Percentiles rank a stretch among this genome's conserved stretches.
phyloP scores from a whole-genome alignment of 92 coral and sea anemone species.

The Umimayanthus kanabou region DNA sequence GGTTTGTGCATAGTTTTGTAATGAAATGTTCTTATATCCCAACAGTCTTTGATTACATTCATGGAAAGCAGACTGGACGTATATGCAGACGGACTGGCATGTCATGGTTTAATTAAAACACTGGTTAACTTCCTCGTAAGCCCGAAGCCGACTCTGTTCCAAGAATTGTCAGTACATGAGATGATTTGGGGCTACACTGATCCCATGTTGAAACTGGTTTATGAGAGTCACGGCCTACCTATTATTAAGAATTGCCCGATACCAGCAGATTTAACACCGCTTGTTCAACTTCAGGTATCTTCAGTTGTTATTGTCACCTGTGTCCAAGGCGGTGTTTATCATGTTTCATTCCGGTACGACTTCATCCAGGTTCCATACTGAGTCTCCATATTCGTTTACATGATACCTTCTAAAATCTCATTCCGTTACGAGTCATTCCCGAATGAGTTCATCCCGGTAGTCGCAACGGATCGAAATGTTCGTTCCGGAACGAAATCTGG shows the following conservation, averaged over 20 bases:
- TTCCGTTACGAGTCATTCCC: too few relatives aligned
- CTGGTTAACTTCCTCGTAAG: not conserved
- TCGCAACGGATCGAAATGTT: too few relatives aligned
- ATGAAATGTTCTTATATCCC: not conserved
- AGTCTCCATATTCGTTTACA: too few relatives aligned
- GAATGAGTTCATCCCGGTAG: too few relatives aligned
- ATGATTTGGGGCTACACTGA: constrained; percentile 90
- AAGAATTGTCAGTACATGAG: constrained; percentile 63
- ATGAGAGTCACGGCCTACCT: not conserved
- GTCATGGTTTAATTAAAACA: not conserved
- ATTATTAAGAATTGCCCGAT: constrained; percentile 50
- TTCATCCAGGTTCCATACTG: too few relatives aligned
- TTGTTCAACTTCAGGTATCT: constrained; percentile 79
- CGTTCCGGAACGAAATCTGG: too few relatives aligned
- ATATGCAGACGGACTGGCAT: not conserved
- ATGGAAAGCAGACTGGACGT: constrained; percentile 32
- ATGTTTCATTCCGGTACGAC: too few relatives aligned
- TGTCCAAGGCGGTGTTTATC: too few relatives aligned
- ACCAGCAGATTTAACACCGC: constrained; percentile 54
- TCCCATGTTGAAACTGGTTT: constrained; percentile 37
- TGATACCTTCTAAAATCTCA: too few relatives aligned
- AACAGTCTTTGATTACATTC: constrained; percentile 23
- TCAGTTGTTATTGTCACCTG: not conserved
- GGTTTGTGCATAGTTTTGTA: not conserved
- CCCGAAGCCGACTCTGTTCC: constrained; percentile 54